Base-by-base conservation (phyloP, 37 sponge, comb jelly and placozoan species). In the Beroe forskalii region DNA sequence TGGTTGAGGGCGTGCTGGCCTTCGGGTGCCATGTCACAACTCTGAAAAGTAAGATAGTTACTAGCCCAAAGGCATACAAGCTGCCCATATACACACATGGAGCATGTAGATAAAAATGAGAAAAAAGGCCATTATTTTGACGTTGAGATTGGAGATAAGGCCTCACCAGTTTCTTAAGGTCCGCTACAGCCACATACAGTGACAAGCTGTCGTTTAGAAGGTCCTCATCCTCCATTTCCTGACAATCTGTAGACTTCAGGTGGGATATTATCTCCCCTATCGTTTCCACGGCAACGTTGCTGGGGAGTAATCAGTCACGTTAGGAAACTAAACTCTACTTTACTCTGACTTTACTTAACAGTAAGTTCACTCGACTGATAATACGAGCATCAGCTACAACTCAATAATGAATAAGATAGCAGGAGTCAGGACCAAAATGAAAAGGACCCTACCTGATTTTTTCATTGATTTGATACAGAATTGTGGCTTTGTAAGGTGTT, bases 111-210 rank as follows among this genome's bases (percentile, higher is more conserved):
- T n/a, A n/a, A n/a, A n/a, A n/a, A n/a, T n/a, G n/a, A n/a, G n/a
- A n/a, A n/a, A n/a, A n/a, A n/a, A n/a, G n/a, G n/a, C n/a, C n/a
- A n/a, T n/a, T n/a, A n/a, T n/a, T n/a, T n/a, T n/a, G n/a, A n/a
- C n/a, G n/a, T n/a, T n/a, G n/a, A n/a, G n/a, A n/a, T n/a, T n/a
- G n/a, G n/a, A n/a, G n/a, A n/a, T n/a, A n/a, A n/a, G n/a, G n/a
- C n/a, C 72, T 32, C 9, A 69, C 72, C 72, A 69, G 72, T 33
- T 69, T 69, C 32, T 69, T 69, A 17, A 69, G 72, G 32, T 69
- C 39, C 6, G 72, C 35, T 2, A 69, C 72, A 32, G 72, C 72
- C 36, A 69, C 72, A 32, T 69, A 69, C 4, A 69, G 72, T 1
- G 33, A 27, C 72, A 69, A 33, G 32, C 72, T 32, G 38, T 69